These are phyloP conservation scores for Pristionchus mayeri DNA, from an alignment of 2,888 invertebrate genomes.

Conservation along the genomic window DNA sequence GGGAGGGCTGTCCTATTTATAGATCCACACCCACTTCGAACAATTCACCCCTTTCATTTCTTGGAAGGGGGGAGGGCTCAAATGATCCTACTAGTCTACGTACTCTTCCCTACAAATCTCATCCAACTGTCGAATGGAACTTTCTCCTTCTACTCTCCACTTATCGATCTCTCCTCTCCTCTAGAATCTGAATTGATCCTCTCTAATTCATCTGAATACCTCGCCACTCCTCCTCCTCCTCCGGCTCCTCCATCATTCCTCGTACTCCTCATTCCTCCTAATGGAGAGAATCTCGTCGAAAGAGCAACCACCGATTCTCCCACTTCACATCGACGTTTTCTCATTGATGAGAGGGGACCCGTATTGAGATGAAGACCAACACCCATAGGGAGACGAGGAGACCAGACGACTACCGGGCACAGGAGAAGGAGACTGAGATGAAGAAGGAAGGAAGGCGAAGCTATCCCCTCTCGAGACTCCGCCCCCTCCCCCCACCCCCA, in stretches of 20 bases:
- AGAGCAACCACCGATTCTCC: not conserved
- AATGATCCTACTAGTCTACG: too few relatives aligned
- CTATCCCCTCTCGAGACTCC: not conserved
- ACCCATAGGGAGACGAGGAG: constrained; percentile 18
- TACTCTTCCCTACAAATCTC: not conserved
- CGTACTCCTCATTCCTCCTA: constrained; percentile 10
- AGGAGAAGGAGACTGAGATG: constrained; percentile 10
- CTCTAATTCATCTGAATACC: not conserved
- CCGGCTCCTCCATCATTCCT: constrained; percentile 6
- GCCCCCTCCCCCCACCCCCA: constrained; percentile 50
- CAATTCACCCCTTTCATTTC: not conserved
- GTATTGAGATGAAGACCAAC: constrained; percentile 35
- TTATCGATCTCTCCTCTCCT: not conserved
- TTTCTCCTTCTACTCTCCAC: not conserved
- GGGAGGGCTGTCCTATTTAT: constrained; percentile 45
- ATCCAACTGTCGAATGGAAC: not conserved
- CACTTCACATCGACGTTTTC: not conserved
- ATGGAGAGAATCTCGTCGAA: not conserved
- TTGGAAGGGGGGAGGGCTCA: too few relatives aligned
- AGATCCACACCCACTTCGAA: not conserved
- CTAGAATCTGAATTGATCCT: not conserved
- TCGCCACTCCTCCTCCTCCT: constrained; percentile 22
- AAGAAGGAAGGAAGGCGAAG: not conserved
- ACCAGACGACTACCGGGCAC: not conserved
- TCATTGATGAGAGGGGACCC: constrained; percentile 8